phyloP scores from a whole-genome alignment of 2,888 invertebrate genomes.

The Tipula confusa region DNA sequence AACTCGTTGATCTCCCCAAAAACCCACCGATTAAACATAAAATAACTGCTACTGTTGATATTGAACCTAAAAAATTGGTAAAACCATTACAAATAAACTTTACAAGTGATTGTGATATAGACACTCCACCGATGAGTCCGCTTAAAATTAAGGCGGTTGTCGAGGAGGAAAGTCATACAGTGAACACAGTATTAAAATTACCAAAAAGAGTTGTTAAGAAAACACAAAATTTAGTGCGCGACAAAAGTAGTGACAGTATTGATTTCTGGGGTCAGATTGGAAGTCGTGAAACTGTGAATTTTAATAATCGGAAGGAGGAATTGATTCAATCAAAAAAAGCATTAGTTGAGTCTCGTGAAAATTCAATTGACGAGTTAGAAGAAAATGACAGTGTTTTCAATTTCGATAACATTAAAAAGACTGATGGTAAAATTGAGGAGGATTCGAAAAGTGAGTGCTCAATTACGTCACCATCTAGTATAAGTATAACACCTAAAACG shows the following conservation, averaged over 20 bases:
- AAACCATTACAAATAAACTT: slow-evolving; percentile 31
- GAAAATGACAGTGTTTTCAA: not conserved
- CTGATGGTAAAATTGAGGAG: not conserved
- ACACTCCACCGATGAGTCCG: slow-evolving; percentile 37
- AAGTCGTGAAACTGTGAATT: slow-evolving; percentile 61
- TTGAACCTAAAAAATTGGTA: slow-evolving; percentile 38
- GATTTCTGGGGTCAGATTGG: slow-evolving; percentile 66
- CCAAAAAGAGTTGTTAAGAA: slow-evolving; percentile 42
- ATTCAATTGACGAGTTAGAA: not conserved
- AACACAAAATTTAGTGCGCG: not conserved
- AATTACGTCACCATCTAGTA: not conserved
- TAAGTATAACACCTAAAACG: not conserved
- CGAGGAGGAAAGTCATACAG: slow-evolving; percentile 46
- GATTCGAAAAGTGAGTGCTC: not conserved
- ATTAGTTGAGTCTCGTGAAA: not conserved
- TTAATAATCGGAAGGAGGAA: slow-evolving; percentile 51
- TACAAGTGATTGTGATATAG: not conserved
- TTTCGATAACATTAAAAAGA: not conserved
- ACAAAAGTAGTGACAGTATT: slow-evolving; percentile 44
- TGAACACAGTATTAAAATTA: slow-evolving; percentile 45
- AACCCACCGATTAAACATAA: slow-evolving; percentile 46
- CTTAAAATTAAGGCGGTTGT: slow-evolving; percentile 48
- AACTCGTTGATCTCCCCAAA: slow-evolving; percentile 32
- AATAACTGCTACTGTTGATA: slow-evolving; percentile 45
- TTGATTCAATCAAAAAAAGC: not conserved